Evolutionary conservation across 2,888 invertebrate genomes (phyloP), one percentile per base, ranked within the genome.

Genomic region (Platerodrilus igneus): DNA sequence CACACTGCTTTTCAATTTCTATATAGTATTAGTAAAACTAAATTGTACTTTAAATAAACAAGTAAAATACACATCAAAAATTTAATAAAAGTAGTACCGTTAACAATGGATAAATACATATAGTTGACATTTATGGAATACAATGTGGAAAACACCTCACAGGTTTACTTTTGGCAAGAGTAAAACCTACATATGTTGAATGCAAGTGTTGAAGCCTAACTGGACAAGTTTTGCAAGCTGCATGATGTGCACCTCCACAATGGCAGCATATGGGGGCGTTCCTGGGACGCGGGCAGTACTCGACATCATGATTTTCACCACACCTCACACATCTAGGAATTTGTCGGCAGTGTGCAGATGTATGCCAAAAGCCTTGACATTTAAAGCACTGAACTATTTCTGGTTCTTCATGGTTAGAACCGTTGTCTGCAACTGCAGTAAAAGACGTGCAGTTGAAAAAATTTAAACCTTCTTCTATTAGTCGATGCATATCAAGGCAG

Each of bases 341-440:
- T 11, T 46, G 39, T 4, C 44, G 47, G 28, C 63, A 63, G 43
- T 72, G 70, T 7, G 69, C 71, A 0, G 74, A 73, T 4, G 73
- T 69, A 52, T 75, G 74, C 73, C 74, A 74, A 52, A 74, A 74
- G 2, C 74, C 73, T 58, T 74, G 74, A 49, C 74, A 74, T 1
- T 71, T 66, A 52, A 70, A 74, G 45, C 74, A 73, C 45, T 74
- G 74, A 6, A 73, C 55, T 2, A 73, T 69, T 40, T 73, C 72
- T 7, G 56, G 50, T 4, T 59, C 59, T 3, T 60, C 37, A 32
- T n/a, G 45, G 38, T 34, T 66, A 51, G 60, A 63, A 61, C 57
- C 60, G 59, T 64, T 62, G 32, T 71, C 71, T 1, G 68, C 66
- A 1, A 67, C 52, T 1, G 67, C 71, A 16, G 56, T 55, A 48